Evolutionary conservation across 2,888 invertebrate species (phyloP).

Genomic region (Dasypogon diadema): DNA sequence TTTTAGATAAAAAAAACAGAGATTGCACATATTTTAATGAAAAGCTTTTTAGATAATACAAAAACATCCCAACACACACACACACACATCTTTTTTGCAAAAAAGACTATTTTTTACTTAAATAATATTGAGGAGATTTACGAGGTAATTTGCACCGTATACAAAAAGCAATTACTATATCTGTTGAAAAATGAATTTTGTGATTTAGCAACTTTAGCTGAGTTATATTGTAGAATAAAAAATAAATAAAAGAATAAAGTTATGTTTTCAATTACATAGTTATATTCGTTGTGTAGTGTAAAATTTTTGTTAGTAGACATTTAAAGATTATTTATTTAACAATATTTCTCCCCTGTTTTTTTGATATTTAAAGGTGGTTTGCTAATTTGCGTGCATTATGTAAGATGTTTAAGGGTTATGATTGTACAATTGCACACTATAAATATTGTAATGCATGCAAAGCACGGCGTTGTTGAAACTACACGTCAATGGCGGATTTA

Average conservation of each 20-base stretch:
- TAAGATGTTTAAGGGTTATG: too few relatives aligned
- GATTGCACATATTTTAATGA: conserved; percentile 14
- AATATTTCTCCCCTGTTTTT: too few relatives aligned
- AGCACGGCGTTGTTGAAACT: too few relatives aligned
- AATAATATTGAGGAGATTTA: not conserved
- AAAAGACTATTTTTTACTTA: conserved; percentile 14
- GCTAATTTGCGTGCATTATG: too few relatives aligned
- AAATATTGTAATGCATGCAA: too few relatives aligned
- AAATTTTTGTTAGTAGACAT: too few relatives aligned
- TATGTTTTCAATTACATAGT: too few relatives aligned
- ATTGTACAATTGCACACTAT: too few relatives aligned
- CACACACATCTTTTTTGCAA: conserved; percentile 14
- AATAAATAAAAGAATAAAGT: not conserved
- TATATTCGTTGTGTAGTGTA: too few relatives aligned
- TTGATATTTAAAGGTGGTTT: too few relatives aligned
- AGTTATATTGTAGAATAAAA: conserved; percentile 28
- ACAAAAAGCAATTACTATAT: conserved; percentile 4
- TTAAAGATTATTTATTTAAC: too few relatives aligned
- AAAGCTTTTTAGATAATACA: conserved; percentile 37
- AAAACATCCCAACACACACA: not conserved
- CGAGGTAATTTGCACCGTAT: not conserved
- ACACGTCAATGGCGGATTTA: too few relatives aligned
- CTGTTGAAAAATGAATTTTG: conserved; percentile 29
- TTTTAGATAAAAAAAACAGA: conserved; percentile 7
- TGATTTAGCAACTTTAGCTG: conserved; percentile 37